phyloP scores from a whole-genome alignment of 2,888 invertebrate genomes.

The Philhelius pedissequus region DNA sequence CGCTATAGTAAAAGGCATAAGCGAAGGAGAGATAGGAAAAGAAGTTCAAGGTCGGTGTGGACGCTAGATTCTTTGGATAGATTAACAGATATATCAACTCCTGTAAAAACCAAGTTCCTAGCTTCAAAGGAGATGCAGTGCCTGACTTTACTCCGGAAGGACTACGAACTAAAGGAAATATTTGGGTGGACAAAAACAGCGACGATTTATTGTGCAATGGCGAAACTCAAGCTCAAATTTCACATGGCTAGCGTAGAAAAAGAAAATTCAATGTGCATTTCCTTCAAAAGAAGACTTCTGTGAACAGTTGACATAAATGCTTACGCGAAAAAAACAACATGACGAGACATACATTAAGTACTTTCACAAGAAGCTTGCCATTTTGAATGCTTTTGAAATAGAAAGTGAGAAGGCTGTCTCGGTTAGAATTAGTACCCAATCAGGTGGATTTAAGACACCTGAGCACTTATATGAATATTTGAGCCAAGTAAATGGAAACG shows the following conservation, averaged over 20 bases:
- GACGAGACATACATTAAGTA: no score
- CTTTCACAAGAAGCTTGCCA: no score
- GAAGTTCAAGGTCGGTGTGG: background rate
- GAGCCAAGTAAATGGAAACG: constrained; percentile 15
- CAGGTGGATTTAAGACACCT: constrained; percentile 21
- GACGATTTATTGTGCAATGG: no score
- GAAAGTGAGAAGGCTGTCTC: constrained; percentile 26
- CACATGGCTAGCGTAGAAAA: no score
- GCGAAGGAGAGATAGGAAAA: background rate
- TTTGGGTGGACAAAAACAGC: no score
- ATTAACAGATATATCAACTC: background rate
- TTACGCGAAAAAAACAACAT: no score
- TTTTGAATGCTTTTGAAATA: background rate
- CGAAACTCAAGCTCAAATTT: no score
- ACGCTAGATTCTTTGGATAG: background rate
- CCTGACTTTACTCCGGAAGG: no score
- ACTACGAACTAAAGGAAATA: background rate
- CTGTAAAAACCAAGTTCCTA: background rate
- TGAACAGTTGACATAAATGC: no score
- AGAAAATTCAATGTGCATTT: no score
- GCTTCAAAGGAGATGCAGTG: no score
- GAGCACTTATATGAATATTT: constrained; percentile 35
- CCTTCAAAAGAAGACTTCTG: no score
- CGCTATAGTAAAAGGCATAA: background rate
- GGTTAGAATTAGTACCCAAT: constrained; percentile 26